Conservation (phyloP, 2,797 vertebrate species). For the Tarsius wallacei region DNA sequence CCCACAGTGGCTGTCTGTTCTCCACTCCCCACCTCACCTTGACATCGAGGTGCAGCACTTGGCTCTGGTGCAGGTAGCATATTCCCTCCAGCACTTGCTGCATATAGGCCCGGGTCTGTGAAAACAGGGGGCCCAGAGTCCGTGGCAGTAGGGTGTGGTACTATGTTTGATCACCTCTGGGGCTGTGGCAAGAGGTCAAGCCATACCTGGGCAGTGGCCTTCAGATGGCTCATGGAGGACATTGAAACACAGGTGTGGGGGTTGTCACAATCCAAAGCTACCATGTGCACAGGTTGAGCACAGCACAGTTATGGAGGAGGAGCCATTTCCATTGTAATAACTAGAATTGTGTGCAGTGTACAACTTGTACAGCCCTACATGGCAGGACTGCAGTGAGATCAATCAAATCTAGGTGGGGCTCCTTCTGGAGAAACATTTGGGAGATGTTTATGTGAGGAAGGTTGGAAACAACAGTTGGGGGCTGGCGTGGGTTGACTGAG, state of each 20-base stretch:
- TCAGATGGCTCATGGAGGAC: neutral
- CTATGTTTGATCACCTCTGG: neutral
- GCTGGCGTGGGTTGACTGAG: neutral
- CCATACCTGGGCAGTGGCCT: neutral
- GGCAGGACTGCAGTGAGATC: neutral
- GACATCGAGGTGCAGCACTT: constrained; percentile 92
- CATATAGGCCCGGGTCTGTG: constrained; percentile 94
- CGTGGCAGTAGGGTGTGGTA: neutral
- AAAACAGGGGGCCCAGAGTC: constrained; percentile 52
- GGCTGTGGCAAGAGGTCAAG: neutral
- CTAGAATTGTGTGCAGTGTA: neutral
- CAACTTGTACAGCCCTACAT: neutral
- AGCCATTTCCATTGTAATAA: neutral
- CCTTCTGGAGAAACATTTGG: neutral
- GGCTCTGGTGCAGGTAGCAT: constrained; percentile 93
- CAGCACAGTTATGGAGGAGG: neutral
- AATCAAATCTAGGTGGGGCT: neutral
- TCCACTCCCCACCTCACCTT: constrained; percentile 89
- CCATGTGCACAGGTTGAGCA: neutral
- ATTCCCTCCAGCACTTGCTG: constrained; percentile 96
- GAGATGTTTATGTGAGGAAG: neutral
- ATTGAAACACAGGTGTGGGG: neutral
- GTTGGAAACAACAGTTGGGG: neutral
- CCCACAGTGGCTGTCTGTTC: neutral
- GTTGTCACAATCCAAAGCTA: neutral